Evolutionary conservation across 2,888 invertebrate species (phyloP), one percentile per base, ranked within the genome.

Genomic region (Drosophila percnosoma): DNA sequence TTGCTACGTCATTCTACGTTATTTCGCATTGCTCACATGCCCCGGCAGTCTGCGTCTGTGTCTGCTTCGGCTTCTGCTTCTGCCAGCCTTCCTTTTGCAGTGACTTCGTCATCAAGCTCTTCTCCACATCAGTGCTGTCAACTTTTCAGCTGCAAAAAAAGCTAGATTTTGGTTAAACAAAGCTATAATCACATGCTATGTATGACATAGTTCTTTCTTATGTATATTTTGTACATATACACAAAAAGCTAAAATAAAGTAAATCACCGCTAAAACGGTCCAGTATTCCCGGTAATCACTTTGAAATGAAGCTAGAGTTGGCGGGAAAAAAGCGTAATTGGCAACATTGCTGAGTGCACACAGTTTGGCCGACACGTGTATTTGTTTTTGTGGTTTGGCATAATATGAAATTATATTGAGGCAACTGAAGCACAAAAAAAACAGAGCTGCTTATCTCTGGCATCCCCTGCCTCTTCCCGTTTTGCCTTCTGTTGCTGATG

Each of bases 1-100:
- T 83, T 66, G 69, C 89, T 90, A 76, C 79, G 90, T 77, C 89
- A 89, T 89, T 87, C 89, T 87, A 87, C 76, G 87, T 75, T 87
- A 80, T 73, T 87, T 90, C 87, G 88, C 84, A 68, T 72, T 87
- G 79, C 66, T 70, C 77, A 76, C 83, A 83, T 80, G 86, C 75
- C 79, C 53, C 63, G 64, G 52, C 68, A 68, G 62, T 57, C 75
- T 58, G 65, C 58, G 64, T 67, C 66, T 63, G 68, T 73, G 63
- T 55, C 70, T 79, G 82, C 29, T 55, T 55, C 70, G 72, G 82
- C 29, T 54, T 54, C 62, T 73, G 70, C 49, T 58, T 54, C 38
- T 70, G 77, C 57, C 60, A 65, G 71, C 67, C 73, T 67, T 69
- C 58, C 71, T 74, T 78, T 74, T 73, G 67, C 73, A 53, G 59